Conservation (phyloP, 2,797 vertebrate genomes). For the Cirrhinus molitorella region DNA sequence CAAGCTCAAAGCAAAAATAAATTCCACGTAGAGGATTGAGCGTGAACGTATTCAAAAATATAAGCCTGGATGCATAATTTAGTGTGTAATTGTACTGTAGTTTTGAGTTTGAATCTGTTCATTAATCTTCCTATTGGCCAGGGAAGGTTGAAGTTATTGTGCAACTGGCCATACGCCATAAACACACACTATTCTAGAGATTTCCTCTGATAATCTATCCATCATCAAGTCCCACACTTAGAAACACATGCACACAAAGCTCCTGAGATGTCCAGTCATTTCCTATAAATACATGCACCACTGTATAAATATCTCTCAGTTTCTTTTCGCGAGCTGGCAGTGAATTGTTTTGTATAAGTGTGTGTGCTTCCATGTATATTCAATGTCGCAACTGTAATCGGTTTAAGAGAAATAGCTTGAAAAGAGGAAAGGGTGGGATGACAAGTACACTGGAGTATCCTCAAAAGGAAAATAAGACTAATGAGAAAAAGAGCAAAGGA, state of each 20-base stretch:
- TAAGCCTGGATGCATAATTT: not conserved
- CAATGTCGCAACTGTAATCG: conserved; percentile 5
- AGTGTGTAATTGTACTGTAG: not conserved
- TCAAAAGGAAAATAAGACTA: conserved; percentile 36
- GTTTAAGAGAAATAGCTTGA: not conserved
- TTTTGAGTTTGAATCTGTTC: conserved; percentile 1
- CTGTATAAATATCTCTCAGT: not conserved
- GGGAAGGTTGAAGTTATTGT: not conserved
- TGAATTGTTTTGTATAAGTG: conserved; percentile 27
- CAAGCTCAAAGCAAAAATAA: not conserved
- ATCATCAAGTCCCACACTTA: conserved; percentile 9
- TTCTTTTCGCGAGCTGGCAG: not conserved
- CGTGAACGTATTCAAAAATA: conserved; percentile 10
- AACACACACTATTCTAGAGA: not conserved
- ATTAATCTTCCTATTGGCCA: conserved; percentile 13
- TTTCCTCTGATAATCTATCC: conserved; percentile 31
- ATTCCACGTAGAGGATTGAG: not conserved
- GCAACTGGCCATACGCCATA: not conserved
- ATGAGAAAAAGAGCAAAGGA: conserved; percentile 35
- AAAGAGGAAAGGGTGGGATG: not conserved
- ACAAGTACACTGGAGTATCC: conserved; percentile 21
- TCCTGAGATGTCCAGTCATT: conserved; percentile 1
- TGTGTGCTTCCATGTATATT: not conserved
- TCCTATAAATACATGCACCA: not conserved
- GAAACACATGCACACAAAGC: conserved; percentile 20